Percentiles rank a stretch among this genome's conserved stretches.
Conservation (phyloP, 2,113 vertebrate genomes). For the Thermophis baileyi region DNA sequence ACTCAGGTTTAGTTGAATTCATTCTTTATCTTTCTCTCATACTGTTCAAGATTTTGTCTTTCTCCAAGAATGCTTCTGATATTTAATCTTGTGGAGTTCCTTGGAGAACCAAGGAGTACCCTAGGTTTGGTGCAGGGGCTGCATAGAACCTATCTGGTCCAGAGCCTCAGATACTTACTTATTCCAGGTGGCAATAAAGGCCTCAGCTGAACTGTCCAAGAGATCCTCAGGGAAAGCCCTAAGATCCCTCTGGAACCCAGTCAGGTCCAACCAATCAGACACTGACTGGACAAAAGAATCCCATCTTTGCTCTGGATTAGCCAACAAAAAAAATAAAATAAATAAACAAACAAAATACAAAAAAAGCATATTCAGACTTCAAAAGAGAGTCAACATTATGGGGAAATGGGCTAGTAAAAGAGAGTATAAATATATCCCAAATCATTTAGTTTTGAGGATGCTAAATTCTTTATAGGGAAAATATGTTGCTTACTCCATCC, state of each 20-base stretch:
- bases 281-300: neutral
- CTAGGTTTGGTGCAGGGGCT: neutral
- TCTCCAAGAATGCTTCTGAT: neutral
- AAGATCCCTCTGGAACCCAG: neutral
- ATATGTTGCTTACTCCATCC: neutral
- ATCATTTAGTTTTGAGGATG: neutral
- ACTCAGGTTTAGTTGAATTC: neutral
- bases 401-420: neutral
- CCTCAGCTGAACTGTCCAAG: neutral
- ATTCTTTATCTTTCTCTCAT: neutral
- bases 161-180: neutral
- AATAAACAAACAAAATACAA: neutral
- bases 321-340: neutral
- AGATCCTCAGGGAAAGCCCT: neutral
- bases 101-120: neutral
- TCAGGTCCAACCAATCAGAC: neutral
- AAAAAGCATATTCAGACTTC: neutral
- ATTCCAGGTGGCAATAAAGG: neutral
- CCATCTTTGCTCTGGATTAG: neutral
- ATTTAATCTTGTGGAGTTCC: neutral
- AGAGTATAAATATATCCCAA: neutral
- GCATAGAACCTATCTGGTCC: neutral
- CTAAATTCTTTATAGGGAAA: neutral
- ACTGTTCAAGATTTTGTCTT: neutral
- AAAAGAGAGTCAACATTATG: neutral